A percentile compares a stretch with the other conserved stretches of the same genome.
Evolutionary conservation across 2,113 vertebrate genomes (phyloP).

Genomic region (Lagenorhynchus albirostris): DNA sequence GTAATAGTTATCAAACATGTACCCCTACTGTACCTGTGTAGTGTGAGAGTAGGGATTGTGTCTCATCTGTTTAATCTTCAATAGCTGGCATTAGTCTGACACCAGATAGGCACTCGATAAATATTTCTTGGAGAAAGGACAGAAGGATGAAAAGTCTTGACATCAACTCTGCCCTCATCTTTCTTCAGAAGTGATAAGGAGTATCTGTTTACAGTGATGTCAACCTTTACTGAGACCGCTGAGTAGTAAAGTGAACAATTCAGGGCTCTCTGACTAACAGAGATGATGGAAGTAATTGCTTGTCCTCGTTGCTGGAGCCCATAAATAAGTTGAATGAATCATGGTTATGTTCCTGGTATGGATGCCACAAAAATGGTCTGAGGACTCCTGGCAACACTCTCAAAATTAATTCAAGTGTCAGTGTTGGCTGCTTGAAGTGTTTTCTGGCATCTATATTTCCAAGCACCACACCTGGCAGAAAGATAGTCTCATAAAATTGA

Average conservation of each 20-base stretch:
- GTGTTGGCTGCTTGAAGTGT: neutral
- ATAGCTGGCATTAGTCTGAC: neutral
- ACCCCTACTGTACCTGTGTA: neutral
- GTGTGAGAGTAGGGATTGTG: neutral
- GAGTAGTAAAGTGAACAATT: neutral
- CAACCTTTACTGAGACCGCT: neutral
- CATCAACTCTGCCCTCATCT: neutral
- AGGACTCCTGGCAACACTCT: conserved; percentile 21
- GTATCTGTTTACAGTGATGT: conserved; percentile 15
- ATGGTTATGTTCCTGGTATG: conserved; percentile 12
- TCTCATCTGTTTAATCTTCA: neutral
- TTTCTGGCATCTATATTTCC: conserved; percentile 10
- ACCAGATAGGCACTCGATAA: neutral
- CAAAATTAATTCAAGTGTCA: conserved; percentile 36
- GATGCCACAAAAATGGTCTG: conserved; percentile 36
- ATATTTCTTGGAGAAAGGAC: neutral
- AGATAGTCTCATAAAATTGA: conserved; percentile 47
- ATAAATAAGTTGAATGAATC: conserved; percentile 51
- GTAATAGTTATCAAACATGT: neutral
- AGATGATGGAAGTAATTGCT: conserved; percentile 35
- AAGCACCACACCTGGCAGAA: conserved; percentile 38
- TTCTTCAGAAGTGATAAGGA: neutral
- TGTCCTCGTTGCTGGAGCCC: neutral
- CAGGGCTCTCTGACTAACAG: conserved; percentile 37
- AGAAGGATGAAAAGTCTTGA: neutral